Base-by-base conservation (phyloP, 35 echinoderm and acorn worm genomes). In the Amphiura filiformis region DNA sequence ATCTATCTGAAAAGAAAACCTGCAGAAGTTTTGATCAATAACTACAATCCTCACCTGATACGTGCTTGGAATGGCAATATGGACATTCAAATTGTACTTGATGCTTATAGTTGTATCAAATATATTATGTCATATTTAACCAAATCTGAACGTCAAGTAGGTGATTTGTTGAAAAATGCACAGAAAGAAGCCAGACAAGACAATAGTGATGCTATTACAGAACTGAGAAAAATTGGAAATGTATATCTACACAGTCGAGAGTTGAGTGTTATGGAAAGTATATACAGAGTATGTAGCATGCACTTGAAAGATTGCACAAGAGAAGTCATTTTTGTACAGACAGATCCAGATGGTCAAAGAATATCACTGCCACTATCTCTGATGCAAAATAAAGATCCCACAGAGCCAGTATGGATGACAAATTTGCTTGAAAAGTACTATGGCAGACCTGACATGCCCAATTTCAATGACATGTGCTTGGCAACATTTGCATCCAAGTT, bases 111-210 rank as follows among this genome's bases (percentile, higher is more conserved):
- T 26, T 87, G 84, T 82, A 61, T 91, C 20, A 81, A 12, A 47
- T 91, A 95, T 31, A 83, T 95, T 80, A 70, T 85, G 0, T 91
- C 89, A 0, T 95, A 95, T 26, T 92, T 95, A 13, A 38, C 41
- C 26, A 94, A 94, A 38, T 37, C 93, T 88, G 93, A 91, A 64
- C 13, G 89, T 56, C 89, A 91, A 88, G 92, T 91, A 89, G 83
- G 93, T 36, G 31, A 35, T n/a, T 41, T 92, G 22, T 57, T 96
- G 23, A 56, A 41, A 37, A 41, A 89, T 44, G 86, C 94, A 20
- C 80, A 84, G 49, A 18, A 20, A 84, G 92, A 93, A 86, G 86
- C 76, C 32, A 39, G 56, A 52, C 26, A 92, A 82, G 94, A 20
- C 7, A 52, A 52, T 52, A 20, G 90, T 52, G 83, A 86, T 81